A percentile compares a stretch with the other conserved stretches of the same genome.
phyloP scores from a whole-genome alignment of 2,113 vertebrate species.

The Carassius auratus region DNA sequence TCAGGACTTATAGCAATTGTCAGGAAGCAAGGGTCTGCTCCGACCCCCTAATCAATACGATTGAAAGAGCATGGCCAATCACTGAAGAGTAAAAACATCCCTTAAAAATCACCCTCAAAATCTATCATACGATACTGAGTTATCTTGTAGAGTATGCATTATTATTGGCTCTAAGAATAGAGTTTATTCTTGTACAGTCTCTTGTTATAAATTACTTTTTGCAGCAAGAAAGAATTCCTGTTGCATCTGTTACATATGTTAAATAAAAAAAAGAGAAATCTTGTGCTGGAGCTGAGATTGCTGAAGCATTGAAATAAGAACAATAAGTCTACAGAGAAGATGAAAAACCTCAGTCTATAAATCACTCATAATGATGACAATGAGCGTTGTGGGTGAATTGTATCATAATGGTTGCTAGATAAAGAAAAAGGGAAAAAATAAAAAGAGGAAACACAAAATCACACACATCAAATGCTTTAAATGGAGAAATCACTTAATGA shows the following conservation, averaged over 20 bases:
- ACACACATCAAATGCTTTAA: background rate
- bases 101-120: background rate
- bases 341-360: slow-evolving; percentile 19
- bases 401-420: background rate
- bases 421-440: background rate
- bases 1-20: background rate
- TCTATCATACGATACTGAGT: background rate
- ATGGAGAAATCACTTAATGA: slow-evolving; percentile 18
- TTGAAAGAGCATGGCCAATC: background rate
- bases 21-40: no score
- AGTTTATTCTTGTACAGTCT: background rate
- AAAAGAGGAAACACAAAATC: background rate
- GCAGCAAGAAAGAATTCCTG: background rate
- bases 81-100: background rate
- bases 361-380: slow-evolving; percentile 16
- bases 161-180: background rate
- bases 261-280: background rate
- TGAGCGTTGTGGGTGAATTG: background rate
- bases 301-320: slow-evolving; percentile 7
- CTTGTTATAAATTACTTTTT: background rate
- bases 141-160: background rate
- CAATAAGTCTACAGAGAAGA: background rate
- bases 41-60: background rate
- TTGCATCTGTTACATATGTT: background rate
- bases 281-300: background rate